These are phyloP conservation scores for Drosophila limbata DNA, from an alignment of 2,888 invertebrate species.

Conservation along the genomic window DNA sequence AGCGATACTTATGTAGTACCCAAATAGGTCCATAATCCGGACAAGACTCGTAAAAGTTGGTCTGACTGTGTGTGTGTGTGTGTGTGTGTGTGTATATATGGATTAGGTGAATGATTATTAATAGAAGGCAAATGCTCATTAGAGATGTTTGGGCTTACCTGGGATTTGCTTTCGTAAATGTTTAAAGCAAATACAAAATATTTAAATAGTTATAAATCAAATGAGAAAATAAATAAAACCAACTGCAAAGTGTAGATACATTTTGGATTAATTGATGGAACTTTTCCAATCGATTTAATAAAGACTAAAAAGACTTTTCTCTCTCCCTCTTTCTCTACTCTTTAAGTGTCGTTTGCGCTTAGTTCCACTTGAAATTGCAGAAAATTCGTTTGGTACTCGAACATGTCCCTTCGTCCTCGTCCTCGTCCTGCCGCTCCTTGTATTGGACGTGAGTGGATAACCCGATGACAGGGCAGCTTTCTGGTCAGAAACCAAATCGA, in stretches of 20 bases:
- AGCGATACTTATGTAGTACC: conserved; percentile 56
- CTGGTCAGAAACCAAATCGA: conserved; percentile 29
- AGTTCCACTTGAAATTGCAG: conserved; percentile 18
- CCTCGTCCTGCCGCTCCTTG: conserved; percentile 9
- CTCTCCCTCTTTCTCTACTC: not conserved
- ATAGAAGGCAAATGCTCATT: conserved; percentile 52
- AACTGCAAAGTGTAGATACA: no score
- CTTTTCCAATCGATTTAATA: conserved; percentile 2
- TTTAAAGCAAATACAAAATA: conserved; percentile 42
- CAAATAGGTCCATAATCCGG: conserved; percentile 53
- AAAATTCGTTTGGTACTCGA: conserved; percentile 23
- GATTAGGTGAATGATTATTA: conserved; percentile 61
- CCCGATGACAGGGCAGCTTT: conserved; percentile 63
- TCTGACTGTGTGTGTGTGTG: not conserved
- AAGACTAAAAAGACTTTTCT: not conserved
- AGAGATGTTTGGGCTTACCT: conserved; percentile 42
- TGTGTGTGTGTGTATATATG: conserved; percentile 18
- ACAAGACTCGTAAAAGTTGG: conserved; percentile 45
- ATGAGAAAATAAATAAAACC: not conserved
- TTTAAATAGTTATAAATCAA: conserved; percentile 35
- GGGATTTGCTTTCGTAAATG: conserved; percentile 32
- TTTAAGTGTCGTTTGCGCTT: conserved; percentile 5
- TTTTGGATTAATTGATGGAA: conserved; percentile 7
- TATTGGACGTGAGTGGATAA: conserved; percentile 69
- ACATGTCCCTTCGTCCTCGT: not conserved